Evolutionary conservation across 2,888 invertebrate species (phyloP).

Genomic region (Netelia melanura): DNA sequence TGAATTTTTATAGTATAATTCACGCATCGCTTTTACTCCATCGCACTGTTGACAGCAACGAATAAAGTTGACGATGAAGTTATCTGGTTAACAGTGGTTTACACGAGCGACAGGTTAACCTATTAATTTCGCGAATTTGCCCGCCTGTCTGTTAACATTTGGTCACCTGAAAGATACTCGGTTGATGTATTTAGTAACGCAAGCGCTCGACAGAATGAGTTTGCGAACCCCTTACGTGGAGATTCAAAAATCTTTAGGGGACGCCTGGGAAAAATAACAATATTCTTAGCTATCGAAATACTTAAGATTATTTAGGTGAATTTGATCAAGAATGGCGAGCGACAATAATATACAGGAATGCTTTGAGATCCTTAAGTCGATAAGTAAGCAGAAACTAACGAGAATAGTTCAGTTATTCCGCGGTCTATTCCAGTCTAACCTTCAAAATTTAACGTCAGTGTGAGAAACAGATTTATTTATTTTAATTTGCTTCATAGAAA

Average conservation of each 20-base stretch:
- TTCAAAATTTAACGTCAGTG: constrained; percentile 36
- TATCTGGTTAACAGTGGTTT: constrained; percentile 56
- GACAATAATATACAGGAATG: constrained; percentile 39
- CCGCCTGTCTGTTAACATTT: neutral
- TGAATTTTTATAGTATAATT: constrained; percentile 55
- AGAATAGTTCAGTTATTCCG: neutral
- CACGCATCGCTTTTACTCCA: constrained; percentile 50
- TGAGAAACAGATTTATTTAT: constrained; percentile 34
- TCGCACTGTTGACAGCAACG: constrained; percentile 68
- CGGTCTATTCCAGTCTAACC: neutral
- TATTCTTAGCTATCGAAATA: neutral
- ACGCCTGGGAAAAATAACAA: no score
- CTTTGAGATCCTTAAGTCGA: constrained; percentile 53
- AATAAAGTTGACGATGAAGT: constrained; percentile 70
- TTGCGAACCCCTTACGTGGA: constrained; percentile 11
- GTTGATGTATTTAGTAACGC: neutral
- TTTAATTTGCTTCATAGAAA: constrained; percentile 59
- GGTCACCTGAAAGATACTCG: no score
- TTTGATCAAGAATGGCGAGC: constrained; percentile 38
- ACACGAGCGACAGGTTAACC: constrained; percentile 5
- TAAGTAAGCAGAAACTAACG: constrained; percentile 44
- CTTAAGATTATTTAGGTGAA: neutral
- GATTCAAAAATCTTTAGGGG: neutral
- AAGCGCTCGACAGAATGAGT: constrained; percentile 1
- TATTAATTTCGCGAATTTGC: constrained; percentile 1